Conservation (phyloP, 2,113 vertebrate species). For the Rattus rattus region DNA sequence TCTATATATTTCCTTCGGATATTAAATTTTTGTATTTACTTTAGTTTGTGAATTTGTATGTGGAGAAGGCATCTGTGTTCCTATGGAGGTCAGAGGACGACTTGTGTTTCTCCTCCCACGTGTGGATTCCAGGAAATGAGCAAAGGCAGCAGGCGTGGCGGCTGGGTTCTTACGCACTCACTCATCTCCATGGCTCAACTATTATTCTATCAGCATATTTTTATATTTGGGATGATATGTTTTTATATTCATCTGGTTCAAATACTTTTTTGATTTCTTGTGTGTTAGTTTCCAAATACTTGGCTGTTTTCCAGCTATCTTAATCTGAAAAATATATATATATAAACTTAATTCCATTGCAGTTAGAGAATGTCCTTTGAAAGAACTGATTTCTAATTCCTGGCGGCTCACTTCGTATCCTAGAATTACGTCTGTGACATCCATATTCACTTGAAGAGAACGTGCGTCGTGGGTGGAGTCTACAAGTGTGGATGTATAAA, state of each 20-base stretch:
- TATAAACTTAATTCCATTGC: background rate
- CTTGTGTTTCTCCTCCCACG: background rate
- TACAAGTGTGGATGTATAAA: background rate
- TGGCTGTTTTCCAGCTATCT: background rate
- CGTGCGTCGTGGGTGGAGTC: background rate
- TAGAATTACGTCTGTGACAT: background rate
- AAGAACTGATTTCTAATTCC: conserved; percentile 48
- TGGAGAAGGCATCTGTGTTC: too few relatives aligned
- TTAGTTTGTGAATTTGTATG: background rate
- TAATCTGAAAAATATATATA: background rate
- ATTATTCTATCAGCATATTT: background rate
- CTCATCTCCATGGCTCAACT: too few relatives aligned
- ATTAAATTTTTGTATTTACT: background rate
- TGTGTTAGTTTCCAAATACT: conserved; percentile 29
- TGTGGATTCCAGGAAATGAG: too few relatives aligned
- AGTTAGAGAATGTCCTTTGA: conserved; percentile 20
- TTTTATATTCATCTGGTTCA: background rate
- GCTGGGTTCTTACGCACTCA: too few relatives aligned
- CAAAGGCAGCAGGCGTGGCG: accelerated
- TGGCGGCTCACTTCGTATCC: background rate
- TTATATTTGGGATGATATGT: background rate
- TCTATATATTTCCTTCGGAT: background rate
- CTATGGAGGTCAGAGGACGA: background rate
- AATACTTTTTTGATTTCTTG: background rate
- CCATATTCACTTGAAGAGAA: conserved; percentile 1